A percentile compares a stretch with the other conserved stretches of the same genome.
Evolutionary conservation across 2,888 invertebrate genomes (phyloP).

Genomic region (Adela reaumurella): DNA sequence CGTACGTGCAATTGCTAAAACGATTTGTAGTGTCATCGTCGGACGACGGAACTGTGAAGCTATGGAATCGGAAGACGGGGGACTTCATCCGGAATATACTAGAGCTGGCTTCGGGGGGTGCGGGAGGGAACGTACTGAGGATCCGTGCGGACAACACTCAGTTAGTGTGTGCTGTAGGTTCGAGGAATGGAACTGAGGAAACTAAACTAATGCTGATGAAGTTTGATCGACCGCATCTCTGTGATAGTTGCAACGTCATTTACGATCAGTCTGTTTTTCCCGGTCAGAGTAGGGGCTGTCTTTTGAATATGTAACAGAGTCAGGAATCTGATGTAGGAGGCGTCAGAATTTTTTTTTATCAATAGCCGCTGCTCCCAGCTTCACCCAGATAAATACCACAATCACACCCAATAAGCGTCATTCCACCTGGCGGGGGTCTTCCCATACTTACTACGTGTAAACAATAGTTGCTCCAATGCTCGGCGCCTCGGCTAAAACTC

Average conservation of each 20-base stretch:
- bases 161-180: neutral
- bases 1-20: slow-evolving; percentile 86
- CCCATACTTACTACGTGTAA: no score
- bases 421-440: no score
- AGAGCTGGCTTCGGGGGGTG: slow-evolving; percentile 79
- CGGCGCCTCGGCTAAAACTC: no score
- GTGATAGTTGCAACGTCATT: neutral
- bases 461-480: no score
- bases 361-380: no score
- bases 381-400: no score
- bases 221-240: neutral
- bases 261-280: neutral
- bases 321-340: no score
- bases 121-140: slow-evolving; percentile 91
- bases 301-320: no score
- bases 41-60: slow-evolving; percentile 91
- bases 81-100: slow-evolving; percentile 87
- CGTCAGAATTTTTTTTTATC: no score
- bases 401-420: no score
- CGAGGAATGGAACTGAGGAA: neutral
- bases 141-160: slow-evolving; percentile 55
- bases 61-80: slow-evolving; percentile 88
- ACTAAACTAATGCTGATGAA: neutral
- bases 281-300: no score
- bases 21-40: slow-evolving; percentile 90